Base-by-base conservation (phyloP, 2,797 vertebrate genomes). In the Cynopterus sphinx region DNA sequence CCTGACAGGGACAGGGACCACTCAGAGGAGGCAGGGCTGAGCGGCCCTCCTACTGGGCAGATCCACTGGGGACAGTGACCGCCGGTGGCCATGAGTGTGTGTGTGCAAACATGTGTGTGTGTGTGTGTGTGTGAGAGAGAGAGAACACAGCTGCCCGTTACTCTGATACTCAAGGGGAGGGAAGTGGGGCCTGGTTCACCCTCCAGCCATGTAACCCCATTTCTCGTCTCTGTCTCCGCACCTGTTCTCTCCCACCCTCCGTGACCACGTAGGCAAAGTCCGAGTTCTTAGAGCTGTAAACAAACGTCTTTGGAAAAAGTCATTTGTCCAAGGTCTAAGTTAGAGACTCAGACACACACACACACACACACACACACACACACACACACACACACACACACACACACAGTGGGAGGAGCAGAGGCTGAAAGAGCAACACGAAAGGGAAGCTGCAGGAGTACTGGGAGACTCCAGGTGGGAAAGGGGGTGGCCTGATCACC, bases 101-200 rank as follows among this genome's bases (percentile, higher is more conserved):
- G 31, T 9, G 13, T 0, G 41, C 11, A 2, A 10, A 46, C 11
- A 46, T 11, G 10, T 46, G 43, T 11, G 11, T 46, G 46, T 46
- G 13, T 46, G 46, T 28, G 4, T 21, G 12, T 55, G 51, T 6
- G 13, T 26, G 39, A 6, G 49, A 6, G 46, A 46, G 46, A 13
- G 46, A 46, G 46, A 26, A n/a, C 43, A n/a, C 21, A 17, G 49
- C 24, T 0, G 4, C 11, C 73, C 10, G 39, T n/a, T 12, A 2
- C 65, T 46, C 81, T 21, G 0, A 0, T 0, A 19, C 0, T 2
- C 2, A 5, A 71, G 9, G 26, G 8, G 12, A 16, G 12, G 77
- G 28, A 59, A 24, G 55, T 7, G 21, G 0, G 4, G 3, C 9
- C 57, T 39, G 16, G 16, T n/a, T 77, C 12, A 57, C 43, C 61